Percentiles rank a stretch among this genome's conserved stretches.
Conservation (phyloP, 2,888 invertebrate species). For the Xanthia togata region DNA sequence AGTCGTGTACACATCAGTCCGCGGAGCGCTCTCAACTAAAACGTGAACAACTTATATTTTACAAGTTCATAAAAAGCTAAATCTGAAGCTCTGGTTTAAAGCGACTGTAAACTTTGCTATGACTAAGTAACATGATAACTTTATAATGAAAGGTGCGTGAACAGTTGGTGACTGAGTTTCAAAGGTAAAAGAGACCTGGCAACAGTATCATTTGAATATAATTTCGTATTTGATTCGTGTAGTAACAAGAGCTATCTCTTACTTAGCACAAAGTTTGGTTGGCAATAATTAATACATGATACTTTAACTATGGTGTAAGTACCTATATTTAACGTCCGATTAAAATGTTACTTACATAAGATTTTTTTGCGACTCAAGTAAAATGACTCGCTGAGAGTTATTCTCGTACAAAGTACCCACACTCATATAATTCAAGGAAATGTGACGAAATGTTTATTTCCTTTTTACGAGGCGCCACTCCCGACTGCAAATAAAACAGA, state of each 20-base stretch:
- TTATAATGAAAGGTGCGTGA: slow-evolving; percentile 10
- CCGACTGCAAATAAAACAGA: slow-evolving; percentile 38
- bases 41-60: slow-evolving; percentile 17
- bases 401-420: slow-evolving; percentile 3
- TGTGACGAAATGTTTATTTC: slow-evolving; percentile 33
- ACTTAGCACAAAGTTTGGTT: background rate
- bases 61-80: slow-evolving; percentile 8
- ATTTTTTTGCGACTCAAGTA: background rate
- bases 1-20: slow-evolving; percentile 23
- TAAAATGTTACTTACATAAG: background rate
- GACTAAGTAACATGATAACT: slow-evolving; percentile 19
- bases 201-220: background rate
- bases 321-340: background rate
- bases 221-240: background rate
- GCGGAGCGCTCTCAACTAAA: background rate
- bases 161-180: slow-evolving; percentile 9
- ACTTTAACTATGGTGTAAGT: too few relatives aligned
- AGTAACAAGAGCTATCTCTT: too few relatives aligned
- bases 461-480: slow-evolving; percentile 24
- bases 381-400: background rate
- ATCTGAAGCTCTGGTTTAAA: slow-evolving; percentile 14
- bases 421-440: slow-evolving; percentile 15
- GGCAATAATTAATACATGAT: background rate
- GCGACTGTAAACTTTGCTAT: slow-evolving; percentile 7
- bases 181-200: background rate